Percentiles rank a stretch among this genome's conserved stretches.
These are phyloP conservation scores for Agrilus mali DNA, from an alignment of 2,888 invertebrate species.

Conservation along the genomic window DNA sequence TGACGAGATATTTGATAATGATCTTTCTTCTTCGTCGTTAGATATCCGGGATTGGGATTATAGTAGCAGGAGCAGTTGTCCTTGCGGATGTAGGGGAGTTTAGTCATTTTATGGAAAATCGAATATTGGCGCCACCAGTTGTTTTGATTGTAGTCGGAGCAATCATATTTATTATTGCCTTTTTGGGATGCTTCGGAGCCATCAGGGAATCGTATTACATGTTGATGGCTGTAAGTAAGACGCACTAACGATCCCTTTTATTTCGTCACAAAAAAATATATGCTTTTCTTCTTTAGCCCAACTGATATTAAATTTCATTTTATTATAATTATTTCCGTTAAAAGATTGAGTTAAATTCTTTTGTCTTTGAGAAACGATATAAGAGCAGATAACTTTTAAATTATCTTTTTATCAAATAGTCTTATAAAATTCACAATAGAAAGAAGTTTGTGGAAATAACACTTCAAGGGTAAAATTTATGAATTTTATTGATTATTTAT, in stretches of 20 bases:
- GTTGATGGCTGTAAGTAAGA: constrained; percentile 62
- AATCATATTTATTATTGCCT: constrained; percentile 76
- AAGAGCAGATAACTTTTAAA: no score
- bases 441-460: no score
- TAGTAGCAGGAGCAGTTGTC: constrained; percentile 61
- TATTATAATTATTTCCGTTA: no score
- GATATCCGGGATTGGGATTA: constrained; percentile 51
- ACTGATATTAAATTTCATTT: no score
- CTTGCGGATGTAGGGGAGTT: constrained; percentile 62
- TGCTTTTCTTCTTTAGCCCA: not conserved
- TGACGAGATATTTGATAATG: not conserved
- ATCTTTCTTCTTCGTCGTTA: constrained; percentile 11
- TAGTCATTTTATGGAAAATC: constrained; percentile 62
- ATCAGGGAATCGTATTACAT: constrained; percentile 78
- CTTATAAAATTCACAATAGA: no score
- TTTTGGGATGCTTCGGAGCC: constrained; percentile 87
- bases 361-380: no score
- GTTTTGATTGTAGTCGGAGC: constrained; percentile 75
- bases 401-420: no score
- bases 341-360: no score
- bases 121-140: constrained; percentile 71
- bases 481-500: no score
- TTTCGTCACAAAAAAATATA: no score
- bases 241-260: no score
- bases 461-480: no score